phyloP scores from a whole-genome alignment of 2,888 invertebrate species.

The Cosmia trapezina region DNA sequence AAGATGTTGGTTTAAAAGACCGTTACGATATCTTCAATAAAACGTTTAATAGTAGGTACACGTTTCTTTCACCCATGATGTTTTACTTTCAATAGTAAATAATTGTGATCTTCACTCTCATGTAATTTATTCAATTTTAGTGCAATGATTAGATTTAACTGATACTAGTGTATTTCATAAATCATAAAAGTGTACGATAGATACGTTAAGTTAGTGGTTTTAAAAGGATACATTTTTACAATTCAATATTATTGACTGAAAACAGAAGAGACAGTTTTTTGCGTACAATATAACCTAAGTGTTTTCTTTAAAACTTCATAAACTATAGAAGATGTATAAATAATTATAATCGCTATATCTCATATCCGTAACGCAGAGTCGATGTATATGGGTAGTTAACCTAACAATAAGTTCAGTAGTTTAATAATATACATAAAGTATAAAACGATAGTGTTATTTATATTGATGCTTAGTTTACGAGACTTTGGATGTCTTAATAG shows the following conservation, averaged over 20 bases:
- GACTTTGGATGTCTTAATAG: constrained; percentile 87
- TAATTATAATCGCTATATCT: constrained; percentile 81
- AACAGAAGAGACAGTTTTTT: constrained; percentile 79
- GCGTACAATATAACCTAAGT: constrained; percentile 83
- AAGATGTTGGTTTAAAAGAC: constrained; percentile 66
- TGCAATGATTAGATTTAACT: constrained; percentile 90
- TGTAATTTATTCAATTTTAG: constrained; percentile 90
- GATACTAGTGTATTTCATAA: constrained; percentile 82
- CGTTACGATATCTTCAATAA: constrained; percentile 69
- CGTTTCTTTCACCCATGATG: constrained; percentile 68
- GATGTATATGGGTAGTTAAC: constrained; percentile 84
- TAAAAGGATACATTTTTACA: constrained; percentile 83
- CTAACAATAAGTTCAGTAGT: constrained; percentile 86
- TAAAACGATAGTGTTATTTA: constrained; percentile 89
- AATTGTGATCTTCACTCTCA: constrained; percentile 83
- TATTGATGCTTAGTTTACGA: constrained; percentile 88
- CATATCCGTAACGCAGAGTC: constrained; percentile 82
- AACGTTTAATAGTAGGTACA: constrained; percentile 75
- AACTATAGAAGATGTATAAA: constrained; percentile 82
- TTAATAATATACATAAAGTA: constrained; percentile 86
- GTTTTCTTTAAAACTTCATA: constrained; percentile 78
- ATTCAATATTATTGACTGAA: constrained; percentile 86
- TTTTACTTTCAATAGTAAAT: constrained; percentile 76
- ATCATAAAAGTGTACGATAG: constrained; percentile 84
- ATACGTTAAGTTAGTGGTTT: constrained; percentile 82